phyloP scores from a whole-genome alignment of 1,140 invertebrate genomes.

The Aporrectodea caliginosa region DNA sequence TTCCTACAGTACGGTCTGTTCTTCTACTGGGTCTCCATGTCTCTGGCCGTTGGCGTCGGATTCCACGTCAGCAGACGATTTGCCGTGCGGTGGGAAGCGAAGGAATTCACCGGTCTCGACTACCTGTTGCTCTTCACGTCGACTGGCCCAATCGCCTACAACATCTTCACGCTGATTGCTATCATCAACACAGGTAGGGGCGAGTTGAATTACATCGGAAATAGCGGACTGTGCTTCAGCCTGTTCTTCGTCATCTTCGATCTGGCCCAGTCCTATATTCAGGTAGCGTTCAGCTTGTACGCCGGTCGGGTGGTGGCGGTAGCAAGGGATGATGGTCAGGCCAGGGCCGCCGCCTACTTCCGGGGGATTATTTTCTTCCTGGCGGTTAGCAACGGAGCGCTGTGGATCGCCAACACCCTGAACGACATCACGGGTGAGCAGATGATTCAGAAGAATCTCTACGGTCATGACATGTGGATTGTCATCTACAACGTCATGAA shows the following conservation, averaged over 20 bases:
- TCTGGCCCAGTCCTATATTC: not conserved
- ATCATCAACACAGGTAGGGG: not conserved
- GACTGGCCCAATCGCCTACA: not conserved
- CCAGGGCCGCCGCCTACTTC: not conserved
- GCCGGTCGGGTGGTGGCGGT: not conserved
- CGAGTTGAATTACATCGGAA: not conserved
- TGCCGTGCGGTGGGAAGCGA: not conserved
- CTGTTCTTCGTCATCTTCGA: not conserved
- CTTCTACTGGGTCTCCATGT: constrained; percentile 15
- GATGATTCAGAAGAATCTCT: not conserved
- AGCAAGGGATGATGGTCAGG: not conserved
- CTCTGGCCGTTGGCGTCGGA: not conserved
- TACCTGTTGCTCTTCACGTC: constrained; percentile 11
- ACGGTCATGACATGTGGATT: not conserved
- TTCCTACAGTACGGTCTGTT: not conserved
- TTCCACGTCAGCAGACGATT: not conserved
- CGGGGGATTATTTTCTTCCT: constrained; percentile 2
- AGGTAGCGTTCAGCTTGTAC: not conserved
- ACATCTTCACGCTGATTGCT: not conserved
- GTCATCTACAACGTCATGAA: constrained; percentile 6
- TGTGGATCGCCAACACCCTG: constrained; percentile 5
- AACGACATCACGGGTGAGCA: not conserved
- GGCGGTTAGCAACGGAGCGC: constrained; percentile 7
- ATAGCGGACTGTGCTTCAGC: not conserved
- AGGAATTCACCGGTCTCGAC: constrained; percentile 5